Percentiles rank a stretch among this genome's conserved stretches.
These are phyloP conservation scores for Isichthys henryi DNA, from an alignment of 2,113 vertebrate species.

Conservation along the genomic window DNA sequence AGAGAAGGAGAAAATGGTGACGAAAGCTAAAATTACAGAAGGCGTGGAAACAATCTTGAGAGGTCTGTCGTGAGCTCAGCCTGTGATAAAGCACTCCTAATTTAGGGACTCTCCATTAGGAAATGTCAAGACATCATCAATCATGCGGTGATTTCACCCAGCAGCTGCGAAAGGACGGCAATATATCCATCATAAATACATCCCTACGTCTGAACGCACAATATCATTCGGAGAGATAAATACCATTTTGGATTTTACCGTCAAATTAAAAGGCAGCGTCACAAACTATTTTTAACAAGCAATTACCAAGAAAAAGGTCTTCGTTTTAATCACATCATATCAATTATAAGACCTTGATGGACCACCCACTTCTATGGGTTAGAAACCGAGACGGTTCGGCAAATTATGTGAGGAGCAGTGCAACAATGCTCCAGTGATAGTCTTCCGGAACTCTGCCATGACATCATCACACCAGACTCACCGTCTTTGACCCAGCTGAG, in stretches of 20 bases:
- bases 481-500: neutral
- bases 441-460: neutral
- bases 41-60: neutral
- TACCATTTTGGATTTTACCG: neutral
- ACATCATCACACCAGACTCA: neutral
- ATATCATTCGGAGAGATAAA: neutral
- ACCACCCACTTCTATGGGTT: neutral
- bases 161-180: neutral
- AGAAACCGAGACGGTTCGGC: neutral
- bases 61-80: neutral
- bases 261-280: neutral
- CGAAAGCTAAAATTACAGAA: neutral
- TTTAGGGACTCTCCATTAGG: neutral
- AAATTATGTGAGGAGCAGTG: neutral
- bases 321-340: neutral
- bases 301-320: neutral
- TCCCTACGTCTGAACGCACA: neutral
- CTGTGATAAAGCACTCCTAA: slow-evolving; percentile 2
- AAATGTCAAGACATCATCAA: neutral
- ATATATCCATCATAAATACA: neutral
- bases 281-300: slow-evolving; percentile 1
- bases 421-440: neutral
- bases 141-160: neutral
- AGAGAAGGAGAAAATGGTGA: neutral
- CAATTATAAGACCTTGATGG: neutral